Evolutionary conservation across 2,888 invertebrate species (phyloP), one percentile per base, ranked within the genome.

Genomic region (Megalurothrips usitatus): DNA sequence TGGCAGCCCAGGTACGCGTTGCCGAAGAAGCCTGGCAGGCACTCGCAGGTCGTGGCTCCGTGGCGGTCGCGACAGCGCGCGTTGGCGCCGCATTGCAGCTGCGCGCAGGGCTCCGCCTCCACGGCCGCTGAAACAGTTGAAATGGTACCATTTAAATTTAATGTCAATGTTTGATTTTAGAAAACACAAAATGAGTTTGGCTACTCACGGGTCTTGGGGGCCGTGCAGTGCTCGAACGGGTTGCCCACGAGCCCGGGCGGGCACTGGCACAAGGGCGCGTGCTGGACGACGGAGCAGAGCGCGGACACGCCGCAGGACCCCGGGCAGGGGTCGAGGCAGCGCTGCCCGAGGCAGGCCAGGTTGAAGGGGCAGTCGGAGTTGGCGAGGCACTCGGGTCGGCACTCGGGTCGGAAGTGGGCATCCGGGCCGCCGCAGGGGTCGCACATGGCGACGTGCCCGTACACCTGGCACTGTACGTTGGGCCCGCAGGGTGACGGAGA

Each of bases 381-480:
- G 23, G 92, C 90, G 80, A 96, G 88, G 87, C 96, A 96, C 88
- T 96, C 95, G 52, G 95, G 95, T 85, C 93, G 90, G 84, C 96
- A 96, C 52, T 91, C 90, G 47, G 94, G 92, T 87, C 93, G 92
- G 84, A 91, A 92, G 79, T 90, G 88, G 63, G 91, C 91, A 84
- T 91, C 91, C 0, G 92, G 90, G 78, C 92, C 92, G 84, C 91
- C 88, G 86, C 95, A 96, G n/a, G 91, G 90, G 86, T 94, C 92
- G 86, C 95, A 94, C 85, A 95, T 90, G 1, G 94, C 95, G 75
- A 94, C 91, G 85, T 94, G 92, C 85, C 92, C 92, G 85, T 92
- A 94, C 1, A 91, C 90, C 81, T 92, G 92, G 85, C 95, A 95
- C 58, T 90, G 88, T 83, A 91, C 90, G 83, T 90, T 89, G 11